Conservation (phyloP, 2,113 vertebrate genomes). For the Sceloporus undulatus region DNA sequence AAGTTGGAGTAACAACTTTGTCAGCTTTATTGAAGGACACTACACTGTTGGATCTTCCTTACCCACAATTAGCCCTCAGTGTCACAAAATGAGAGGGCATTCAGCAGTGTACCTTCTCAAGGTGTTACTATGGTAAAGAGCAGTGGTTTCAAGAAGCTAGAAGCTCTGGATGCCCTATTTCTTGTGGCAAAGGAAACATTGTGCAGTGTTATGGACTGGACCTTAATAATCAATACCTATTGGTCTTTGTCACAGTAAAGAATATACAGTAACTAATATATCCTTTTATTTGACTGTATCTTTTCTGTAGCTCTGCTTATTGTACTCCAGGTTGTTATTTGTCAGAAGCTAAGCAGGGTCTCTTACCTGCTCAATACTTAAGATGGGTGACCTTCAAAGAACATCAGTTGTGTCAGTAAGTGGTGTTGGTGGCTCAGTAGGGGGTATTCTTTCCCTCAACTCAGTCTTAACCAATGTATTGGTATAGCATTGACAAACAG, state of each 20-base stretch:
- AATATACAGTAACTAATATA: conserved; percentile 56
- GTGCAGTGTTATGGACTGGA: neutral
- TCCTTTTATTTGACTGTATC: conserved; percentile 59
- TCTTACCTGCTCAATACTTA: conserved; percentile 68
- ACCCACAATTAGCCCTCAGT: neutral
- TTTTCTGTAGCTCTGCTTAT: conserved; percentile 67
- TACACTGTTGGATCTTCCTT: neutral
- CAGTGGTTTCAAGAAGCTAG: neutral
- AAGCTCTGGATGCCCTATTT: neutral
- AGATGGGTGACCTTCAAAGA: conserved; percentile 66
- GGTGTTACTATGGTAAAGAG: neutral
- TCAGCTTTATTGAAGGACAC: neutral
- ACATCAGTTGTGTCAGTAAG: conserved; percentile 67
- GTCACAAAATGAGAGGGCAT: neutral
- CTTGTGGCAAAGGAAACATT: neutral
- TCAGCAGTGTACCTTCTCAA: neutral
- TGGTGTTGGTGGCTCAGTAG: conserved; percentile 49
- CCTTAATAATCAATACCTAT: conserved; percentile 9
- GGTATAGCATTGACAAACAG: conserved; percentile 56
- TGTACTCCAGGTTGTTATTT: conserved; percentile 70
- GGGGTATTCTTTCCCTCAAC: conserved; percentile 41
- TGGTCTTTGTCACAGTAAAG: conserved; percentile 27
- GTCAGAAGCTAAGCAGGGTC: conserved; percentile 69
- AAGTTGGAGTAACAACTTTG: neutral
- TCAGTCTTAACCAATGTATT: conserved; percentile 36